Conservation (phyloP, 2,113 vertebrate species). For the Menura novaehollandiae region DNA sequence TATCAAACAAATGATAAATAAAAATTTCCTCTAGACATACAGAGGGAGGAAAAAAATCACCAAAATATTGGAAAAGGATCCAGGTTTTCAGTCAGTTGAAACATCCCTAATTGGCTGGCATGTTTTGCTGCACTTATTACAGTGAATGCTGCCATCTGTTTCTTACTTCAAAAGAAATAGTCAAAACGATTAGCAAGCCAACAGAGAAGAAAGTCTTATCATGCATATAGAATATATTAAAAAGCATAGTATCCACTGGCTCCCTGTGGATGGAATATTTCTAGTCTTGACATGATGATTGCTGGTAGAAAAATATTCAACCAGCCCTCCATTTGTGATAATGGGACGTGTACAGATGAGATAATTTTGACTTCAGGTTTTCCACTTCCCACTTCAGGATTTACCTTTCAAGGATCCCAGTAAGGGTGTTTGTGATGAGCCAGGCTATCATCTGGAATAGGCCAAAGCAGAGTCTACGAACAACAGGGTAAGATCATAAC, state of each 20-base stretch:
- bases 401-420: background rate
- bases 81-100: conserved; percentile 38
- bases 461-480: background rate
- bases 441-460: background rate
- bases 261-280: conserved; percentile 8
- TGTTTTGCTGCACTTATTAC: conserved; percentile 41
- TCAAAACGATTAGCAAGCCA: conserved; percentile 34
- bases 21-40: background rate
- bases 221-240: background rate
- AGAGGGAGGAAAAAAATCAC: background rate
- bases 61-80: conserved; percentile 19
- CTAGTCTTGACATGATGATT: background rate
- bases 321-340: background rate
- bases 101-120: conserved; percentile 45
- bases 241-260: background rate
- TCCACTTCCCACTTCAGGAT: background rate
- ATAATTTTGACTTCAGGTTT: background rate
- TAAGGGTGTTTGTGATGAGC: background rate
- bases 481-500: background rate
- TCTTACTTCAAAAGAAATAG: conserved; percentile 53
- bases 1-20: conserved; percentile 30
- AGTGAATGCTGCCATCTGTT: conserved; percentile 58
- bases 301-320: background rate
- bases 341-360: background rate
- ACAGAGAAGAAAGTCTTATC: background rate